These are phyloP conservation scores for Micromesistius poutassou DNA, from an alignment of 2,797 vertebrate genomes.

Conservation along the genomic window DNA sequence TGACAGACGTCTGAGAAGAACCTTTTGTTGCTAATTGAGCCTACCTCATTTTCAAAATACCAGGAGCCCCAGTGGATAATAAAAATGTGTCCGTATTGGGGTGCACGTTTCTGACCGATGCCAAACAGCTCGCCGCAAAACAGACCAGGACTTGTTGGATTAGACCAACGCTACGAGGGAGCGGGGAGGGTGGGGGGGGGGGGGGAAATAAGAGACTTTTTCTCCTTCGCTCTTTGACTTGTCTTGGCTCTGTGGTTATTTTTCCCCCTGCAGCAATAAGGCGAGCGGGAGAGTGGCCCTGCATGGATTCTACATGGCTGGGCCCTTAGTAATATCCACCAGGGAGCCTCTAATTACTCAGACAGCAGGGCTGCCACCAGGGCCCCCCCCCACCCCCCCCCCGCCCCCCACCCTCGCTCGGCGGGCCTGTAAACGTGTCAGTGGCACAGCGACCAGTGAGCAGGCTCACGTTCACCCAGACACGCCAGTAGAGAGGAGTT, in stretches of 20 bases:
- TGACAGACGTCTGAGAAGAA: conserved; percentile 68
- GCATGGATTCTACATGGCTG: conserved; percentile 61
- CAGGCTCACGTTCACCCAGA: conserved; percentile 6
- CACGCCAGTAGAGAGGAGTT: conserved; percentile 19
- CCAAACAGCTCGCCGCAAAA: conserved; percentile 50
- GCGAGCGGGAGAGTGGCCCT: conserved; percentile 53
- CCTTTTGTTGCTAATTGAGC: conserved; percentile 68
- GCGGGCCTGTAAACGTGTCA: conserved; percentile 65
- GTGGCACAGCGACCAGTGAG: conserved; percentile 66
- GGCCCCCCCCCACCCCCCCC: conserved; percentile 68
- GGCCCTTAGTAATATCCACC: conserved; percentile 77
- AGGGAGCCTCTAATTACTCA: conserved; percentile 82
- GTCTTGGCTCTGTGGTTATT: conserved; percentile 43
- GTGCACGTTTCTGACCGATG: conserved; percentile 51
- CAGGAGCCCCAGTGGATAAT: conserved; percentile 49
- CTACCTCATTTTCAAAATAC: conserved; percentile 73
- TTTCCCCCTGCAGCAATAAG: conserved; percentile 26
- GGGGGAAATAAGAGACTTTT: conserved; percentile 47
- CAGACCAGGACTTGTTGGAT: conserved; percentile 54
- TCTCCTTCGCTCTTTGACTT: conserved; percentile 39
- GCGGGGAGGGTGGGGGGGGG: conserved; percentile 5
- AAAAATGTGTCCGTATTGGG: conserved; percentile 61
- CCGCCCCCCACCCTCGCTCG: conserved; percentile 67
- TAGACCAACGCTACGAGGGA: conserved; percentile 27
- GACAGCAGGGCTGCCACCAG: conserved; percentile 72